Evolutionary conservation across 2,797 vertebrate genomes (phyloP).

Genomic region (Anguilla pacifica): DNA sequence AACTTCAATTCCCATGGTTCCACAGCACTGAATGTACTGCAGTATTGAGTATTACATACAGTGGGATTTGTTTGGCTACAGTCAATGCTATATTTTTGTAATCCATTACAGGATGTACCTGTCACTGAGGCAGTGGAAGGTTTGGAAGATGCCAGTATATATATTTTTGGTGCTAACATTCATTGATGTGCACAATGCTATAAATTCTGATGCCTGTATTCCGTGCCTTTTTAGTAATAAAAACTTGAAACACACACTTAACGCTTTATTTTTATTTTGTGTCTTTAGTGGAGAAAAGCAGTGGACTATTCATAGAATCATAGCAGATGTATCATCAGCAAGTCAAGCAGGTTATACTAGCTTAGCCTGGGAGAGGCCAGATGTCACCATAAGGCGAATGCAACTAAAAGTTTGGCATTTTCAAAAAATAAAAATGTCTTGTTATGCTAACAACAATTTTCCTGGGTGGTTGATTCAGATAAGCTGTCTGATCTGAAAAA

Average conservation of each 20-base stretch:
- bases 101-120: conserved; percentile 64
- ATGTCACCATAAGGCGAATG: background rate
- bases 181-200: conserved; percentile 54
- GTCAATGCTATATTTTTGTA: conserved; percentile 28
- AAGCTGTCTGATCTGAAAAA: background rate
- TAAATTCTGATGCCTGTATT: conserved; percentile 70
- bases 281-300: conserved; percentile 8
- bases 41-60: conserved; percentile 27
- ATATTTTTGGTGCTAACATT: conserved; percentile 73
- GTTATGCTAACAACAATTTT: background rate
- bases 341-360: background rate
- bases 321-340: background rate
- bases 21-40: conserved; percentile 39
- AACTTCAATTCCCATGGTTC: conserved; percentile 29
- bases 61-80: conserved; percentile 16
- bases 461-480: background rate
- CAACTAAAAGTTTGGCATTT: background rate
- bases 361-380: background rate
- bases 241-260: conserved; percentile 48
- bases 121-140: conserved; percentile 51
- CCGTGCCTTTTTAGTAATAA: conserved; percentile 80
- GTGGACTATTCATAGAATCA: background rate
- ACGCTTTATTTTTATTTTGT: background rate
- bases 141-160: conserved; percentile 58
- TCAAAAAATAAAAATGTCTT: background rate